phyloP scores from a whole-genome alignment of 2,888 invertebrate genomes.

The Cantharis rustica region DNA sequence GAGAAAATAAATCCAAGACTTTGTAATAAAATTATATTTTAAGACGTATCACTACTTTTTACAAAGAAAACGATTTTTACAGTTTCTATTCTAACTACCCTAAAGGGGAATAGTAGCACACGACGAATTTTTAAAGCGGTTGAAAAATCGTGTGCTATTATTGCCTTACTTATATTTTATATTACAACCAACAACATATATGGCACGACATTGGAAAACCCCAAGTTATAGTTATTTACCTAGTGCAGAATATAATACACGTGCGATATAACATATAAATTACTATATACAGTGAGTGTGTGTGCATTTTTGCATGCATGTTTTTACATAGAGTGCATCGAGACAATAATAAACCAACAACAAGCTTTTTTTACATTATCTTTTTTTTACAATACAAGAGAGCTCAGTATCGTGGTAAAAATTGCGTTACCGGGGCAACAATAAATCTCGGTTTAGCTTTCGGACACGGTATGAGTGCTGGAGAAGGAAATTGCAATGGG shows the following conservation, averaged over 20 bases:
- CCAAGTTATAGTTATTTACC: conserved; percentile 13
- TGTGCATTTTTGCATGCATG: neutral
- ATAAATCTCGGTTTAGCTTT: neutral
- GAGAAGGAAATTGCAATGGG: conserved; percentile 46
- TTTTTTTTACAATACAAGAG: neutral
- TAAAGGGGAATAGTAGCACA: neutral
- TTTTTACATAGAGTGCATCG: neutral
- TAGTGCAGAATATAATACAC: conserved; percentile 28
- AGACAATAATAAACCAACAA: neutral
- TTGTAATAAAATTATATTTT: conserved; percentile 24
- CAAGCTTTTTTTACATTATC: neutral
- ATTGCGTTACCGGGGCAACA: neutral
- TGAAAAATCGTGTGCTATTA: neutral
- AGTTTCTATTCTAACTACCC: neutral
- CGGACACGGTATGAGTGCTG: conserved; percentile 6
- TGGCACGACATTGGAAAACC: conserved; percentile 28
- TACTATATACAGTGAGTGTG: conserved; percentile 22
- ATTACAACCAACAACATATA: conserved; percentile 14
- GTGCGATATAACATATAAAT: conserved; percentile 21
- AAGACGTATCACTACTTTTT: conserved; percentile 12
- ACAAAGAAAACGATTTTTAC: conserved; percentile 17
- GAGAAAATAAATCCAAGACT: neutral
- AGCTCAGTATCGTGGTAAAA: neutral
- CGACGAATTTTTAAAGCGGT: neutral
- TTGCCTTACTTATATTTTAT: neutral